Evolutionary conservation across 1,140 invertebrate genomes (phyloP), one percentile per base, ranked within the genome.

Genomic region (Zaprionus africanus): DNA sequence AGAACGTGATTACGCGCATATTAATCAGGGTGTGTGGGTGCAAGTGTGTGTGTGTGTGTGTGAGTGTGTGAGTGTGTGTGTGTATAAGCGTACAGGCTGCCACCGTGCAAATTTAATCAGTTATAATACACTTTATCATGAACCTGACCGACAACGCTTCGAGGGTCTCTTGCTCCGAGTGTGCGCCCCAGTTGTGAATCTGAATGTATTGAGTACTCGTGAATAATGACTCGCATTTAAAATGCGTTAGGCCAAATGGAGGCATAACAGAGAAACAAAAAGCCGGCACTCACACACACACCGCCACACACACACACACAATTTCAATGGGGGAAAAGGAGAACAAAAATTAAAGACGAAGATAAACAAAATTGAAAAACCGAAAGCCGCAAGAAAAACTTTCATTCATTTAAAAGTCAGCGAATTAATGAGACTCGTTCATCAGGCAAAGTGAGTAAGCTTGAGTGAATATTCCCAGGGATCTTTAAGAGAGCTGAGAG

Each of bases 61-160:
- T 17, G 0, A 57, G 28, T 61, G 5, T 53, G 43, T n/a, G 49
- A 56, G 51, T 43, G 34, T 31, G 36, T 12, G 24, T 31, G 26
- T 38, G 38, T 43, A 24, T 61, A 38, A 46, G n/a, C 17, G 56
- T 58, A 31, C n/a, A 22, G 11, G 56, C 58, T 51, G 58, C 49
- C 56, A 62, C 49, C 64, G 59, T 81, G 53, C 66, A 71, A 86
- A 87, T 78, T 86, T 82, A 86, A 86, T 86, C 83, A 78, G 54
- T 72, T 77, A 72, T 79, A 87, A 80, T 82, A 78, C 73, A 82
- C 71, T 78, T 78, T 54, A 81, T 81, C 64, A 78, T 46, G 51
- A 71, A 58, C 66, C 71, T 77, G 79, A 71, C 49, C 60, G 64
- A 66, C 41, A 46, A 46, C 19, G 65, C 63, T 69, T 24, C 49